Evolutionary conservation across 2,888 invertebrate species (phyloP), one percentile per base, ranked within the genome.

Genomic region (Labia minor): DNA sequence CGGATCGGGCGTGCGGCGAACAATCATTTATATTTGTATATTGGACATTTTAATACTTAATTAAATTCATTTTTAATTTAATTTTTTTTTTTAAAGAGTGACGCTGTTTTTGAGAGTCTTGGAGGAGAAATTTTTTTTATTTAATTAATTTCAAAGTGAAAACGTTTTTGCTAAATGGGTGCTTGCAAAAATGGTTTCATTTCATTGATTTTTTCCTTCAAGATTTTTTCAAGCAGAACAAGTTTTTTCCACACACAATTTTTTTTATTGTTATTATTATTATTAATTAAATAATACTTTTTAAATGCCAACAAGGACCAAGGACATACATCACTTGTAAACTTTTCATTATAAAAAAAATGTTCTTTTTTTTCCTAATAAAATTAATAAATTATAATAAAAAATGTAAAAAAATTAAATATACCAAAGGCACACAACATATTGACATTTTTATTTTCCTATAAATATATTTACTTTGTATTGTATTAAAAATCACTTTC

Each of bases 1-100:
- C 49, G 49, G 16, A 49, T 49, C 49, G 49, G 49, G 49, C 49
- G 49, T 49, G 49, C 49, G 49, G 49, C 49, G 49, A 49, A 49
- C 49, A 49, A 49, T 49, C 49, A 49, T 26, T 26, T 8, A 26
- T 26, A 26, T 26, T 26, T 26, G n/a, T n/a, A n/a, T n/a, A n/a
- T 26, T 49, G 6, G 49, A 49, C 49, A 11, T 49, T 49, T 16
- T 49, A n/a, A 4, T 49, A n/a, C 14, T 14, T 4, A n/a, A 14
- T 49, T 4, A 14, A n/a, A n/a, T n/a, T 49, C 49, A 49, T 11
- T 49, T 26, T 6, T 26, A 26, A 26, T 8, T 26, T n/a, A n/a
- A n/a, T 26, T 26, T 26, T 26, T 26, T 26, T 26, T 26, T 26
- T 26, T 26, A 26, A 26, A 26, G 26, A 49, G 14, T 49, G 49